Evolutionary conservation across 2,888 invertebrate genomes (phyloP).

Genomic region (Chorisops tibialis): DNA sequence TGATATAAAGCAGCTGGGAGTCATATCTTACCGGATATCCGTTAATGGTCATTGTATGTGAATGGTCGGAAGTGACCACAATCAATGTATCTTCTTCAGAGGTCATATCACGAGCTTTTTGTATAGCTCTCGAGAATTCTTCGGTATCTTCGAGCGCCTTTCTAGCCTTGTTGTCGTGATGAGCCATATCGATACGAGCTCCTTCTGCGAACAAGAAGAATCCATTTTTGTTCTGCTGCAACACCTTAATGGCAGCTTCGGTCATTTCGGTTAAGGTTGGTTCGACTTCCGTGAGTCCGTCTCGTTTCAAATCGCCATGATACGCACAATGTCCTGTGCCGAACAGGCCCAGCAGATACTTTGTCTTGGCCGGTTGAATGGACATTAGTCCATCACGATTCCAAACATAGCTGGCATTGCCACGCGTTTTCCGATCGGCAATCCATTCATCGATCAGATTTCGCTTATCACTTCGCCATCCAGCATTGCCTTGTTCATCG

Average conservation of each 20-base stretch:
- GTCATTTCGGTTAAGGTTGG: conserved; percentile 68
- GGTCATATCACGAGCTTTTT: conserved; percentile 61
- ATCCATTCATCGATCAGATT: conserved; percentile 69
- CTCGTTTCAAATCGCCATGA: conserved; percentile 56
- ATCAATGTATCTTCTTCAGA: conserved; percentile 69
- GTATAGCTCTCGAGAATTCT: conserved; percentile 69
- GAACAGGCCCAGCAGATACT: conserved; percentile 59
- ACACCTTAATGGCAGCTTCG: conserved; percentile 59
- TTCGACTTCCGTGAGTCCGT: conserved; percentile 50
- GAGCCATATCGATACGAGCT: conserved; percentile 54
- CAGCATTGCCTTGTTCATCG: conserved; percentile 56
- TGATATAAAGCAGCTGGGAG: no score
- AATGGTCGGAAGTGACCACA: conserved; percentile 77
- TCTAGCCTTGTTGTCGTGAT: conserved; percentile 63
- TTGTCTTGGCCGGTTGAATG: conserved; percentile 52
- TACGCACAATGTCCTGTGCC: conserved; percentile 58
- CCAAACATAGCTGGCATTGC: conserved; percentile 41
- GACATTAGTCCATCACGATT: conserved; percentile 39
- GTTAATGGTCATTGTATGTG: conserved; percentile 70
- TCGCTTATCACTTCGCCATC: conserved; percentile 59
- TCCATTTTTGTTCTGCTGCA: conserved; percentile 60
- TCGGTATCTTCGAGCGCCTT: conserved; percentile 74
- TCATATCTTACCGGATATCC: conserved; percentile 64
- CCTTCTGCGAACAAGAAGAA: conserved; percentile 72
- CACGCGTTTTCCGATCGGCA: conserved; percentile 36